Conservation (phyloP, 2,113 vertebrate genomes). For the Pedetes capensis region DNA sequence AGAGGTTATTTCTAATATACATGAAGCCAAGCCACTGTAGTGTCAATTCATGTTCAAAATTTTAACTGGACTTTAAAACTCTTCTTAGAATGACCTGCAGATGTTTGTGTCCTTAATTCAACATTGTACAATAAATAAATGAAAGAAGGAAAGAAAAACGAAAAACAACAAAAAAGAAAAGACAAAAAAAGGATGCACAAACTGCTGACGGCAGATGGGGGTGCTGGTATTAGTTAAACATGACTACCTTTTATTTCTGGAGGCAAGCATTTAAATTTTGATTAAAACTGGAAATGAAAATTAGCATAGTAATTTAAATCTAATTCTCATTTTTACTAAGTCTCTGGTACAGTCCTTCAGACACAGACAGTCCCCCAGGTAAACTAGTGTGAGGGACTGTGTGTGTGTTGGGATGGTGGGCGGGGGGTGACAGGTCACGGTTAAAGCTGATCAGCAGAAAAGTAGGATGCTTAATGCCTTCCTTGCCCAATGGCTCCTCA, state of each 20-base stretch:
- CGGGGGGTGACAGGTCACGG: not conserved
- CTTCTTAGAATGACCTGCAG: not conserved
- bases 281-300: conserved; percentile 60
- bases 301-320: conserved; percentile 51
- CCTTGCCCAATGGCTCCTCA: not conserved
- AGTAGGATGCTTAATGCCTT: not conserved
- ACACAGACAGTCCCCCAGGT: not conserved
- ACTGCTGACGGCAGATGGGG: not conserved
- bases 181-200: not conserved
- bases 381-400: not conserved
- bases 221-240: not conserved
- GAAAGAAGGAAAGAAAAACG: not conserved
- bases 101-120: not conserved
- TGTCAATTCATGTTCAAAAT: not conserved
- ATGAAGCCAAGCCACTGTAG: not conserved
- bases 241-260: not conserved
- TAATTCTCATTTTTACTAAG: conserved; percentile 39
- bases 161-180: not conserved
- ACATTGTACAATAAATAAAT: not conserved
- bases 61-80: not conserved
- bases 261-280: conserved; percentile 16
- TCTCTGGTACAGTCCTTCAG: not conserved
- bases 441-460: conserved; percentile 32
- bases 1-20: not conserved
- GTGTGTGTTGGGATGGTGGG: too few species aligned